Percentiles rank a stretch among this genome's conserved stretches.
Evolutionary conservation across 2,797 vertebrate species (phyloP).

Genomic region (Brachyalestes nurse): DNA sequence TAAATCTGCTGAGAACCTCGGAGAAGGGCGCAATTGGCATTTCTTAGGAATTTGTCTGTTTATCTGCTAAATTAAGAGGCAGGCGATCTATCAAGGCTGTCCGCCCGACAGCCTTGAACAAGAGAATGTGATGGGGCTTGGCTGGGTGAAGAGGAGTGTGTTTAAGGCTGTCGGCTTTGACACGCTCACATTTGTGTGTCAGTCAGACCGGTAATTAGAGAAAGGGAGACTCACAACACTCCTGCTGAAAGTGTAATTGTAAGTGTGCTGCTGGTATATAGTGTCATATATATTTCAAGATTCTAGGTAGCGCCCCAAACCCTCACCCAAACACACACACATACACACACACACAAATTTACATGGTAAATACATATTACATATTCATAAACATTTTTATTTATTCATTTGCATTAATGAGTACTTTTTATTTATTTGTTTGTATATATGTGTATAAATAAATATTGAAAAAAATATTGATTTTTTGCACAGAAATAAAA

Average conservation of each 20-base stretch:
- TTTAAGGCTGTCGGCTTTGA: slow-evolving; percentile 41
- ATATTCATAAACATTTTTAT: too few species aligned
- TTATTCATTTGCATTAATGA: too few species aligned
- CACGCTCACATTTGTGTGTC: slow-evolving; percentile 5
- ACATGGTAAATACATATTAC: too few species aligned
- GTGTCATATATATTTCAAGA: too few species aligned
- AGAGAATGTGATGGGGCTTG: slow-evolving; percentile 47
- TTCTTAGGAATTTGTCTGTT: slow-evolving; percentile 47
- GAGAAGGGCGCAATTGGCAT: slow-evolving; percentile 33
- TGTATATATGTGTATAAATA: too few species aligned
- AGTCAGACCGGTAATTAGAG: slow-evolving; percentile 15
- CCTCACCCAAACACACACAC: neutral
- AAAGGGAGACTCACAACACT: neutral
- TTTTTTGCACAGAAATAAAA: too few species aligned
- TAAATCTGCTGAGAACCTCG: slow-evolving; percentile 6
- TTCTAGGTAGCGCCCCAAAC: too few species aligned
- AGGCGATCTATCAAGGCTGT: slow-evolving; percentile 44
- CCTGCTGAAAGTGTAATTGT: neutral
- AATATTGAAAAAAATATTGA: too few species aligned
- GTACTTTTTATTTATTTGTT: too few species aligned
- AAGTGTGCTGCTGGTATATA: neutral
- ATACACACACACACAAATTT: neutral
- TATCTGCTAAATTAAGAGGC: slow-evolving; percentile 42
- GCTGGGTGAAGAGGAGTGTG: slow-evolving; percentile 12
- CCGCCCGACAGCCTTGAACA: slow-evolving; percentile 33